Base-by-base conservation (phyloP, 1,140 invertebrate genomes). In the Dreissena polymorpha region DNA sequence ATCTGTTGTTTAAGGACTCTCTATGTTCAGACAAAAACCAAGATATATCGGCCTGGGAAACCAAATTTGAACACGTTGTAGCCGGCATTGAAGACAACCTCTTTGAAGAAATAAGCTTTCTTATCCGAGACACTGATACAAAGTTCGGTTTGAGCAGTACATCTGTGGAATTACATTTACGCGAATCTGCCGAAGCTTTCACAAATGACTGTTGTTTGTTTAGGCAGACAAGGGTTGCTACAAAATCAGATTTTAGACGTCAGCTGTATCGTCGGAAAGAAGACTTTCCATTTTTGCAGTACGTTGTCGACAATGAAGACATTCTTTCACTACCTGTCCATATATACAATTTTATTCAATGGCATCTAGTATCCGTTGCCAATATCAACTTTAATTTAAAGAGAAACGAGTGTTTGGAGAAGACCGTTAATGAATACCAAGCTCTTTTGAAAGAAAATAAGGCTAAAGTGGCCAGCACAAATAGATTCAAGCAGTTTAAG, bases 331-430 rank as follows among this genome's bases (percentile, higher is more conserved):
- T 81, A 0, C 69, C 70, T 16, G 65, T 64, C 7, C 60, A 81
- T n/a, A 63, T 81, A n/a, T 64, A 65, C 25, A n/a, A 64, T 51
- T 64, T 81, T 14, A 8, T 81, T 16, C 70, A 73, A 14, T 81
- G 78, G 78, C 78, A 81, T 53, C 10, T 72, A 39, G 5, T 27
- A 67, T 18, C 55, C 10, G 25, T 71, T 73, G 29, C 65, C n/a
- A 81, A 71, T 27, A 14, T 67, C 8, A 73, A 57, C 64, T 81
- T 72, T 21, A n/a, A 13, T 16, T 53, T 81, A 16, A 81, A 81
- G 51, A 71, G 70, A 53, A n/a, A 21, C 12, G n/a, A 65, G 12
- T 81, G 69, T 81, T 25, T 71, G 29, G 27, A 73, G 25, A 39
- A 72, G 60, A 60, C 69, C 50, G 69, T 81, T 10, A 8, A 39